Conservation (phyloP, 2,888 invertebrate genomes). For the Chorisops tibialis region DNA sequence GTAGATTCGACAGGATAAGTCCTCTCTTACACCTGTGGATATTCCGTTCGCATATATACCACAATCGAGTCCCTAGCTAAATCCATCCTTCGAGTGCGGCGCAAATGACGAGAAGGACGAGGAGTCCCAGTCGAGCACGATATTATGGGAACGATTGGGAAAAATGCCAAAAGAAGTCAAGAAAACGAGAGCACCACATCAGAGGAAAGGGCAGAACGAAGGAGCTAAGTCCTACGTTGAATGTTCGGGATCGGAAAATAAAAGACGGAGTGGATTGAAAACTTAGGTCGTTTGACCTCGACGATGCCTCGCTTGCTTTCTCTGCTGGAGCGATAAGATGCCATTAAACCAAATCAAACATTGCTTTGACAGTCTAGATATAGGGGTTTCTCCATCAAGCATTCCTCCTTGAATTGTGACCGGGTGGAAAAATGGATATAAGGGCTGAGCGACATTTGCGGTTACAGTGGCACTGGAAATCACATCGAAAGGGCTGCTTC, state of each 20-base stretch:
- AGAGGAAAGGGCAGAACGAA: background rate
- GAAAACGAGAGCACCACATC: background rate
- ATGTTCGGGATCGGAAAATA: conserved; percentile 5
- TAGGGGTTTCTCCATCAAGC: conserved; percentile 26
- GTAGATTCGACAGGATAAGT: conserved; percentile 2
- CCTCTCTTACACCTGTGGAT: conserved; percentile 18
- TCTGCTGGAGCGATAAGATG: conserved; percentile 33
- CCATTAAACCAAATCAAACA: conserved; percentile 35
- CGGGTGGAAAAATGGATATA: conserved; percentile 16
- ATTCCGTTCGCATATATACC: background rate
- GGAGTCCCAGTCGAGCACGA: too few relatives aligned
- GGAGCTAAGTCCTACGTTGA: conserved; percentile 5
- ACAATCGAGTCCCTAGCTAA: too few relatives aligned
- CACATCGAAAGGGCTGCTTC: background rate
- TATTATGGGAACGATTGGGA: too few relatives aligned
- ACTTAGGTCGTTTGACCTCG: conserved; percentile 22
- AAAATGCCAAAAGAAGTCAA: background rate
- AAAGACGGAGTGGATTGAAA: conserved; percentile 13
- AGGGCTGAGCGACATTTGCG: conserved; percentile 20
- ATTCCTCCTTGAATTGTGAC: conserved; percentile 9
- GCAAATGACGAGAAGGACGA: too few relatives aligned
- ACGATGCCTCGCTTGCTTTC: background rate
- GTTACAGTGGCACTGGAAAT: conserved; percentile 23
- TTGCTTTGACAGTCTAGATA: conserved; percentile 32
- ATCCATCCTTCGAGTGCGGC: too few relatives aligned